Percentiles rank a stretch among this genome's conserved stretches.
Conservation (phyloP, 1,140 invertebrate species). For the Anadara kagoshimensis region DNA sequence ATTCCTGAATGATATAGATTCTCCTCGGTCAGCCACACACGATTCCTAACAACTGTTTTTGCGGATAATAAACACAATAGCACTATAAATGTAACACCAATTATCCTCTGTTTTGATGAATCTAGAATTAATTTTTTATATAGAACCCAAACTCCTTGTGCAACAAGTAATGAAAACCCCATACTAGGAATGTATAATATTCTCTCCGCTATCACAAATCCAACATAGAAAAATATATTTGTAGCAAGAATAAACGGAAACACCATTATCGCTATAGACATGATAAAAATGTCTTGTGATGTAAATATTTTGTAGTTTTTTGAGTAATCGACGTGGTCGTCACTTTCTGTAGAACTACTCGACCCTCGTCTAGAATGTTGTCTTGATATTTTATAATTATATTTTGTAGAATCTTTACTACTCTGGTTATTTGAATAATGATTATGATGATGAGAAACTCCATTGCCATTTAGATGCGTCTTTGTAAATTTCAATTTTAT, state of each 20-base stretch:
- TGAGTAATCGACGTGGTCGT: slow-evolving; percentile 15
- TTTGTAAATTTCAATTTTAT: not conserved
- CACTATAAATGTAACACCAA: slow-evolving; percentile 72
- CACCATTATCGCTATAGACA: slow-evolving; percentile 84
- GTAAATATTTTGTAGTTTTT: slow-evolving; percentile 5
- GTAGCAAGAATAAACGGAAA: slow-evolving; percentile 97
- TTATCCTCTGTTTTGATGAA: slow-evolving; percentile 16
- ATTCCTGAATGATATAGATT: slow-evolving; percentile 93
- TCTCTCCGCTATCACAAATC: slow-evolving; percentile 96
- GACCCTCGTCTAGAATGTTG: slow-evolving; percentile 31
- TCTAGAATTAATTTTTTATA: slow-evolving; percentile 36
- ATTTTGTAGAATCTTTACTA: slow-evolving; percentile 19
- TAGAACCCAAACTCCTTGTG: slow-evolving; percentile 69
- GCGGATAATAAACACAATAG: slow-evolving; percentile 82
- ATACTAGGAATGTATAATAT: slow-evolving; percentile 98
- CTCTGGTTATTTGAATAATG: slow-evolving; percentile 11
- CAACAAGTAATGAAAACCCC: slow-evolving; percentile 95
- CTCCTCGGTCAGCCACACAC: slow-evolving; percentile 95
- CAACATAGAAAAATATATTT: slow-evolving; percentile 97
- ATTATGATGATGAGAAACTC: slow-evolving; percentile 30
- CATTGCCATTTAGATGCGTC: slow-evolving; percentile 53
- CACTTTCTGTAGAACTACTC: slow-evolving; percentile 47
- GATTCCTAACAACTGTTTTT: slow-evolving; percentile 87
- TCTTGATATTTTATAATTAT: slow-evolving; percentile 16
- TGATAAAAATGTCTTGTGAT: slow-evolving; percentile 48